Evolutionary conservation across 2,888 invertebrate genomes (phyloP).

Genomic region (Argynnis bischoffii): DNA sequence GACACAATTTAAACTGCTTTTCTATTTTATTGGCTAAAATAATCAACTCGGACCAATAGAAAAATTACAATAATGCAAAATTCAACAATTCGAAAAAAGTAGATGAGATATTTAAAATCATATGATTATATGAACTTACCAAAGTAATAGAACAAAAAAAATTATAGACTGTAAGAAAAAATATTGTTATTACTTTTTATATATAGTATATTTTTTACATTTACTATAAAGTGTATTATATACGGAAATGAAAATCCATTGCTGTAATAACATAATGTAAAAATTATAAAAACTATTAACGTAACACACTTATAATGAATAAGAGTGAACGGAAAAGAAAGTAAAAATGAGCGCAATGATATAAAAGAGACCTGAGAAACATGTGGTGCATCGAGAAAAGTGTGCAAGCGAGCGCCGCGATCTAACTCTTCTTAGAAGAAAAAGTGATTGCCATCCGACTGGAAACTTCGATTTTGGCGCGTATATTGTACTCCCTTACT

Average conservation of each 20-base stretch:
- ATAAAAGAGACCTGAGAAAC: conserved; percentile 73
- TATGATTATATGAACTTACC: no score
- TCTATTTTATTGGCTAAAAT: no score
- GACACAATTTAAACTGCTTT: no score
- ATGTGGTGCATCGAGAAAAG: conserved; percentile 63
- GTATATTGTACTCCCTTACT: conserved; percentile 56
- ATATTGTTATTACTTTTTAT: no score
- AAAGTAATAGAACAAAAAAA: no score
- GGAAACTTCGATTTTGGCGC: conserved; percentile 64
- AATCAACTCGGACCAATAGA: no score
- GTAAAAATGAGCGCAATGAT: conserved; percentile 79
- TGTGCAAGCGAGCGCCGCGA: conserved; percentile 60
- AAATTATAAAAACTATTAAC: conserved; percentile 3
- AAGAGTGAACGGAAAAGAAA: conserved; percentile 81
- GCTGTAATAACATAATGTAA: background rate
- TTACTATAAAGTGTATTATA: background rate
- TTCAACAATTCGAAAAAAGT: no score
- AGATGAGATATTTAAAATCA: no score
- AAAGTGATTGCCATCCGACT: conserved; percentile 69
- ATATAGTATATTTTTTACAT: no score
- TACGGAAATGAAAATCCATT: background rate
- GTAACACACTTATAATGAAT: conserved; percentile 51
- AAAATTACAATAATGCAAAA: no score
- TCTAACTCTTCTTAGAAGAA: conserved; percentile 65
- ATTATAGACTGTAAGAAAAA: no score